Evolutionary conservation across 2,888 invertebrate species (phyloP).

Genomic region (Tetheella fluctuosa): DNA sequence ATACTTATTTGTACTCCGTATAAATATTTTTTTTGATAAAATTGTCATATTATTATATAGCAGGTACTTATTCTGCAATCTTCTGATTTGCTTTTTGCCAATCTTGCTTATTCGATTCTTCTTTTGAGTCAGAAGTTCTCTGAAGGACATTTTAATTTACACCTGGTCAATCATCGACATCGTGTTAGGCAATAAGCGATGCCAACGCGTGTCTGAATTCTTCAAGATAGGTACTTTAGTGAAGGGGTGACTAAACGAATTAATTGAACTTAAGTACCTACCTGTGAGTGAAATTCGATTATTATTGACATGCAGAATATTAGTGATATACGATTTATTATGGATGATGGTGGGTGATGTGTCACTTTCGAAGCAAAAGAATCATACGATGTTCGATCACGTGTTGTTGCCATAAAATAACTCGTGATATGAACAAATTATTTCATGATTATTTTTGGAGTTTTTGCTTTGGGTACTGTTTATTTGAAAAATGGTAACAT

Average conservation of each 20-base stretch:
- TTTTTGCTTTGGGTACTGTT: neutral
- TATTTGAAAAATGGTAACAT: slow-evolving; percentile 1
- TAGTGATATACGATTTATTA: neutral
- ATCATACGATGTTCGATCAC: neutral
- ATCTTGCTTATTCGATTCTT: too few relatives aligned
- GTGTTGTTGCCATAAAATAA: neutral
- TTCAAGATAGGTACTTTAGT: neutral
- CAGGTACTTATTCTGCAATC: too few relatives aligned
- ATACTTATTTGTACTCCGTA: too few relatives aligned
- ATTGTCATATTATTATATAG: too few relatives aligned
- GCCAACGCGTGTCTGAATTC: slow-evolving; percentile 36
- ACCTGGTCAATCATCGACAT: slow-evolving; percentile 41
- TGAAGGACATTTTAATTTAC: slow-evolving; percentile 22
- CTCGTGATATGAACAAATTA: neutral
- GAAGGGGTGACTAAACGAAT: neutral
- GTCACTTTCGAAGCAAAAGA: neutral
- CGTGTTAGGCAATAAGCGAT: slow-evolving; percentile 24
- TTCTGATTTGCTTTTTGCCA: too few relatives aligned
- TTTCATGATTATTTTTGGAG: neutral
- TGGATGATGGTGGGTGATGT: neutral
- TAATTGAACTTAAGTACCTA: neutral
- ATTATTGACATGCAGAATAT: neutral
- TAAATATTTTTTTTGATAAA: too few relatives aligned
- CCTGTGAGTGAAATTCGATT: neutral
- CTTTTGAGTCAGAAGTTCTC: neutral